Percentiles rank a stretch among this genome's conserved stretches.
phyloP scores from a whole-genome alignment of 2,888 invertebrate genomes.

The Melangyna quadrimaculata region DNA sequence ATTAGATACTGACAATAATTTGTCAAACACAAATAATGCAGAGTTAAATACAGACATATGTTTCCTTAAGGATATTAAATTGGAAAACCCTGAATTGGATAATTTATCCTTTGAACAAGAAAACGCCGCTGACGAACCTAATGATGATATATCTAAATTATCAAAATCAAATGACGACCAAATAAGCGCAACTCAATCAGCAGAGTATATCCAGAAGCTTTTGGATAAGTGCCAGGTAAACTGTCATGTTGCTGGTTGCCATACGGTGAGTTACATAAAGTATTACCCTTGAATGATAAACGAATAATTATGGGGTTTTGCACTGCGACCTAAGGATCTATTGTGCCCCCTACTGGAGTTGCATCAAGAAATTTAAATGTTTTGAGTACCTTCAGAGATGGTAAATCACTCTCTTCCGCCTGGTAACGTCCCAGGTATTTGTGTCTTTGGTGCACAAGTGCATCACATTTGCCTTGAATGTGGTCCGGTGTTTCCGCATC shows the following conservation, averaged over 20 bases:
- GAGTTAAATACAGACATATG: not conserved
- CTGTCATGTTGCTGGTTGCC: not conserved
- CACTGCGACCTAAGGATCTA: too few relatives aligned
- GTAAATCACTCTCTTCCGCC: too few relatives aligned
- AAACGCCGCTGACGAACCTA: not conserved
- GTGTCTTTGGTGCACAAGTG: too few relatives aligned
- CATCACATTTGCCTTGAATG: too few relatives aligned
- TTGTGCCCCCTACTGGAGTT: too few relatives aligned
- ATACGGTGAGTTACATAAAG: not conserved
- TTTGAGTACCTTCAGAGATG: too few relatives aligned
- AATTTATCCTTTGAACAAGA: not conserved
- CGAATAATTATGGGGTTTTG: too few relatives aligned
- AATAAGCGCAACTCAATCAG: not conserved
- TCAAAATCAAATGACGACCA: not conserved
- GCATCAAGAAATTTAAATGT: too few relatives aligned
- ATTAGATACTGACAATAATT: not conserved
- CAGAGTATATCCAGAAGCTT: not conserved
- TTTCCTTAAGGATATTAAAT: not conserved
- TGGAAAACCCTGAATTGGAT: not conserved
- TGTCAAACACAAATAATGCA: too few relatives aligned
- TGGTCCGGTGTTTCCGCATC: too few relatives aligned
- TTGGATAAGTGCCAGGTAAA: not conserved
- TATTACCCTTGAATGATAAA: too few relatives aligned
- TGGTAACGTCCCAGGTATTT: too few relatives aligned
- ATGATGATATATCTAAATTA: not conserved